A percentile compares a stretch with the other conserved stretches of the same genome.
phyloP scores from a whole-genome alignment of 2,888 invertebrate species.

The Lasiommata megera region DNA sequence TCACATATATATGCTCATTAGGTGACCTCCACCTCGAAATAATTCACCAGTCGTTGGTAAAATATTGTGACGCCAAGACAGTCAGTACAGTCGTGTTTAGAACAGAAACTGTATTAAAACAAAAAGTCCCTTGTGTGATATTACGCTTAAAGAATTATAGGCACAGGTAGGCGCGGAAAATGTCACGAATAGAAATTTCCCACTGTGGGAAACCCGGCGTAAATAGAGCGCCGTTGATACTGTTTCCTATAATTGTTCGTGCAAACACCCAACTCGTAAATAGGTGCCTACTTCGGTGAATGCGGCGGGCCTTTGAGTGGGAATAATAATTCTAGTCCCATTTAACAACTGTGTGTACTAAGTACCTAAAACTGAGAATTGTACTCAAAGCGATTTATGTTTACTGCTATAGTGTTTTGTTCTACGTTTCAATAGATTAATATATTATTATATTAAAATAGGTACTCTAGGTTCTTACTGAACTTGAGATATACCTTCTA shows the following conservation, averaged over 20 bases:
- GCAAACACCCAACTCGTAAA: slow-evolving; percentile 12
- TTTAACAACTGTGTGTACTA: slow-evolving; percentile 1
- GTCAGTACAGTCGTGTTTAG: too few relatives aligned
- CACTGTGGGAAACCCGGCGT: slow-evolving; percentile 20
- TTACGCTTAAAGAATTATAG: background rate
- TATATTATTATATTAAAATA: too few relatives aligned
- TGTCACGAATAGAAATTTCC: slow-evolving; percentile 23
- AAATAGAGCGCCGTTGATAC: slow-evolving; percentile 15
- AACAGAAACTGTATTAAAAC: too few relatives aligned
- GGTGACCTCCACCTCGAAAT: too few relatives aligned
- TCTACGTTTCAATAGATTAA: background rate
- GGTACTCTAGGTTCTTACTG: too few relatives aligned
- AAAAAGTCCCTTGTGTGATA: background rate
- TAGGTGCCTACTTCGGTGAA: slow-evolving; percentile 4
- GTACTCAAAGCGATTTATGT: background rate
- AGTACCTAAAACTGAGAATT: background rate
- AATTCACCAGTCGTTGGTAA: too few relatives aligned
- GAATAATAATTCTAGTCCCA: slow-evolving; percentile 4
- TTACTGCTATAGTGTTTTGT: slow-evolving; percentile 2
- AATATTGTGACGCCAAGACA: too few relatives aligned
- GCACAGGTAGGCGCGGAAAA: slow-evolving; percentile 14
- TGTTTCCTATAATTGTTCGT: slow-evolving; percentile 15
- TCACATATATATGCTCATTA: too few relatives aligned
- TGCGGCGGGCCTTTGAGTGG: background rate
- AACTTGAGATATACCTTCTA: too few relatives aligned